phyloP scores from a whole-genome alignment of 2,113 vertebrate species.

The Plectropomus leopardus region DNA sequence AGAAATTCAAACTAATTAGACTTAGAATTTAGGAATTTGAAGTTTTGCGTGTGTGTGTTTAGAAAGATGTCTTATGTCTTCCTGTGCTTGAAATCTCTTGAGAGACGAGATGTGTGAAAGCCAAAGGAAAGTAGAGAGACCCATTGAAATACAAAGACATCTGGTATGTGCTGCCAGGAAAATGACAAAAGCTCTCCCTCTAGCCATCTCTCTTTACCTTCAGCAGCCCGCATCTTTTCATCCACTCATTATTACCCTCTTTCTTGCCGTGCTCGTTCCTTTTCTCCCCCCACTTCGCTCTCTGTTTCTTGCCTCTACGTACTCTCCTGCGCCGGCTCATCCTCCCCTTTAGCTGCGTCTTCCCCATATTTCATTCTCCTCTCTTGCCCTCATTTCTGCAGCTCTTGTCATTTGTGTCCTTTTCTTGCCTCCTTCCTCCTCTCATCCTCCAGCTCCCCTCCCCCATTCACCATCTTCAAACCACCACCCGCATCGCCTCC shows the following conservation, averaged over 20 bases:
- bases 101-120: slow-evolving; percentile 48
- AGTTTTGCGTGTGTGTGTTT: background rate
- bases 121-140: slow-evolving; percentile 48
- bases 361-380: slow-evolving; percentile 44
- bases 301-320: slow-evolving; percentile 1
- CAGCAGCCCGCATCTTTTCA: slow-evolving; percentile 61
- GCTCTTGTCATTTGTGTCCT: slow-evolving; percentile 42
- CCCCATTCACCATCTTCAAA: slow-evolving; percentile 43
- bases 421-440: slow-evolving; percentile 33
- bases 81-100: slow-evolving; percentile 35
- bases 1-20: background rate
- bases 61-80: background rate
- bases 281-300: slow-evolving; percentile 23
- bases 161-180: slow-evolving; percentile 59
- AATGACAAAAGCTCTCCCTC: slow-evolving; percentile 73
- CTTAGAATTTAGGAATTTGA: background rate
- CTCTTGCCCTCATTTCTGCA: slow-evolving; percentile 47
- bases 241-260: slow-evolving; percentile 46
- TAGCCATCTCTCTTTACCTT: slow-evolving; percentile 69
- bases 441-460: slow-evolving; percentile 14
- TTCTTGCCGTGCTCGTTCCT: slow-evolving; percentile 19
- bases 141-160: slow-evolving; percentile 59
- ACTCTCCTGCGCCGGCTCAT: background rate
- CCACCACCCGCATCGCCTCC: slow-evolving; percentile 18
- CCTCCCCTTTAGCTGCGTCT: slow-evolving; percentile 10